Evolutionary conservation across 2,797 vertebrate genomes (phyloP), one percentile per base, ranked within the genome.

Genomic region (Micrastur ruficollis): DNA sequence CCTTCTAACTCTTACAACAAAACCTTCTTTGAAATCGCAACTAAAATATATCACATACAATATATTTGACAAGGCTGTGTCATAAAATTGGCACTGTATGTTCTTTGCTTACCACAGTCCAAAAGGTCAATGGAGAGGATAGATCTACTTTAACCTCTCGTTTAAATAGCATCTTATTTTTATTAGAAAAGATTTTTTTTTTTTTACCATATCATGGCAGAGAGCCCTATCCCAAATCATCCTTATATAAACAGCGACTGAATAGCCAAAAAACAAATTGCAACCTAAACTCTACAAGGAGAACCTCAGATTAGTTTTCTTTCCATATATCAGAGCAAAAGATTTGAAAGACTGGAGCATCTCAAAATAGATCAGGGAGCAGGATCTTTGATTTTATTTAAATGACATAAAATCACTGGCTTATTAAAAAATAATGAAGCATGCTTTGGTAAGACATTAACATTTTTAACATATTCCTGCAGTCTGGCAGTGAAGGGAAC

Each of bases 161-260:
- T 81, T 95, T 81, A 94, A 95, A 96, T 31, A 92, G 40, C 50
- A 59, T 85, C 61, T 95, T 91, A 91, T 93, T 96, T 96, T 95
- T 94, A 89, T 92, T 96, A 89, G 84, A 74, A 94, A 89, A 79
- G 7, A 73, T 75, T 5, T 40, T 40, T 6, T 67, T 73, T 79
- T 95, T 96, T 95, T 88, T 34, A 61, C 65, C 20, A 0, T 91
- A 74, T 82, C 46, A 83, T 93, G 94, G 95, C 97, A 97, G 86
- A 83, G 62, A 92, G 94, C 80, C 92, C 66, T 91, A 55, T 59
- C 72, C 81, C 84, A 91, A 88, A 83, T 89, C 61, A 71, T 85
- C 70, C 86, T 95, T 93, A 91, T 42, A 94, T 53, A 96, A 92
- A 89, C 71, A 92, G 63, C 0, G 0, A 71, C 56, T 26, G 71